A percentile compares a stretch with the other conserved stretches of the same genome.
Evolutionary conservation across 2,113 vertebrate genomes (phyloP).

Genomic region (Asarcornis scutulata): DNA sequence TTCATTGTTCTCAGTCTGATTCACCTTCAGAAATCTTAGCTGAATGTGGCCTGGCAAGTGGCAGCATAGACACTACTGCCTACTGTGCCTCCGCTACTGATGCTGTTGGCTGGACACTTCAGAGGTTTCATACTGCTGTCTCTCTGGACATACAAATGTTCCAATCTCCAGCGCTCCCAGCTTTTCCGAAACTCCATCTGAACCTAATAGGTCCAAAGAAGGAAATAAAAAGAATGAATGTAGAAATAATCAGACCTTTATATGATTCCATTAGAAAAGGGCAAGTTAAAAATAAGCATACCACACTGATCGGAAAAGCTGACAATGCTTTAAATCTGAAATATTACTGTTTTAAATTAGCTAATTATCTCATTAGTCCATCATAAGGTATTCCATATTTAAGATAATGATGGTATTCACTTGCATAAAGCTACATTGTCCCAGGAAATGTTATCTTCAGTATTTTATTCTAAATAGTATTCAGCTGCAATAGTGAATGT

Average conservation of each 20-base stretch:
- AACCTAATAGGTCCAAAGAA: slow-evolving; percentile 71
- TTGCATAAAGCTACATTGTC: not conserved
- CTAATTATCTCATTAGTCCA: slow-evolving; percentile 33
- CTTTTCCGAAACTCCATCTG: slow-evolving; percentile 82
- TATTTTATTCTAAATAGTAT: slow-evolving; percentile 13
- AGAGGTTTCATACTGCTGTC: slow-evolving; percentile 83
- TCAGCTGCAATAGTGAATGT: not conserved
- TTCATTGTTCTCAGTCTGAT: slow-evolving; percentile 9
- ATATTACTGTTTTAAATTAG: slow-evolving; percentile 21
- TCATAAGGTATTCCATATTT: not conserved
- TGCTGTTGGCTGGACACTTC: slow-evolving; percentile 78
- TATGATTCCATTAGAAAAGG: slow-evolving; percentile 37
- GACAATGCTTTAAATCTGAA: slow-evolving; percentile 48
- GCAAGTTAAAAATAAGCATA: slow-evolving; percentile 18
- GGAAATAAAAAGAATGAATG: slow-evolving; percentile 27
- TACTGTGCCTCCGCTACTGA: slow-evolving; percentile 75
- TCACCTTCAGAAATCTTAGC: slow-evolving; percentile 59
- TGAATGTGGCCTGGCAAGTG: slow-evolving; percentile 75
- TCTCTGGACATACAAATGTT: slow-evolving; percentile 75
- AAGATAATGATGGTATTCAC: slow-evolving; percentile 9
- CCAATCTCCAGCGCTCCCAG: slow-evolving; percentile 82
- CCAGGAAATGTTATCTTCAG: not conserved
- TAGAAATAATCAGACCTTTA: slow-evolving; percentile 1
- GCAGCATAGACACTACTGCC: slow-evolving; percentile 77
- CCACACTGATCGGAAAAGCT: slow-evolving; percentile 42